Base-by-base conservation (phyloP, 2,888 invertebrate species). In the Lysandra bellargus region DNA sequence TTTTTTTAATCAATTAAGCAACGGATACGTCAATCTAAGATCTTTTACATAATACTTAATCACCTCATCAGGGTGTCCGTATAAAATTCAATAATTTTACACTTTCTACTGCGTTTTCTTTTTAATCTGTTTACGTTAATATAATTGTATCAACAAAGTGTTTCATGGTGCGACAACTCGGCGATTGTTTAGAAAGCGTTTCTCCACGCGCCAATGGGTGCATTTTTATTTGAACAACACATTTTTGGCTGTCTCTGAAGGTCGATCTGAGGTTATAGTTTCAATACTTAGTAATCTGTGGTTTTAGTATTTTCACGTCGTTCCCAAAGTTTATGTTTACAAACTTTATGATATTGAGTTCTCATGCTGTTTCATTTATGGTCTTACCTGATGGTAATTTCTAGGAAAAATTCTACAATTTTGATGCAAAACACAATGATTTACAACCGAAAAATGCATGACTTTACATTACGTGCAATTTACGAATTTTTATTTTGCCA, bases 161-260 rank as follows among this genome's bases (percentile, higher is more conserved):
- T 75, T 75, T 75, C 49, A 75, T 75, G 75, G 75, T 75, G 49
- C n/a, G 7, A 12, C 23, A 75, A 44, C 23, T 17, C 44, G 2
- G 14, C 49, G 49, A 49, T 44, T 77, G 81, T 61, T 79, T 81
- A 80, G 81, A 81, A 81, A 81, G 81, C 81, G 81, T 80, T 74
- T 64, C 80, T 79, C 76, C 57, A 80, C 81, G 81, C 81, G 69
- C 78, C 81, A 81, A 80, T 80, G 80, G 78, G 69, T 80, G 81
- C 75, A 44, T 49, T 12, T 23, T 75, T 49, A 75, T 75, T 75
- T 53, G 75, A 23, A 75, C 75, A 75, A 9, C 74, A 12, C 23
- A 44, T 75, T 49, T 75, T 44, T 75, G 44, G 74, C 23, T 74
- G n/a, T n/a, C 40, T 73, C 9, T 17, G 40, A 40, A 33, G 73